Base-by-base conservation (phyloP, 2,888 invertebrate species). In the Trypoxylon attenuatum region DNA sequence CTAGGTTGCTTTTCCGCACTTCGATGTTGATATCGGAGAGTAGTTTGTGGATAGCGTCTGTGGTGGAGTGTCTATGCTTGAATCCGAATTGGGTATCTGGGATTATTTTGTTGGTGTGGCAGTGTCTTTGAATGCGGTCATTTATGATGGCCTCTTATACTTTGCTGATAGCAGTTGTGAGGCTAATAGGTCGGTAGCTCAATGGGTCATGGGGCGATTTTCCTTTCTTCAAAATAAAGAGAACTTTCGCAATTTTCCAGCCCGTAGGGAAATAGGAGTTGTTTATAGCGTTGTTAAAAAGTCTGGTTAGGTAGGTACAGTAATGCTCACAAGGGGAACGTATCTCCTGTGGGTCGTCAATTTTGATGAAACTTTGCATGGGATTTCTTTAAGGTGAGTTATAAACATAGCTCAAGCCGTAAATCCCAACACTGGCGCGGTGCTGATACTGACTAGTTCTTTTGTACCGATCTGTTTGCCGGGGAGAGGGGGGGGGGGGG, bases 111-210 rank as follows among this genome's bases (percentile, higher is more conserved):
- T 22, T 22, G 22, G 0, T 0, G 0, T 21, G n/a, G 5, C 33
- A 19, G 2, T 39, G 39, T 2, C 10, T 4, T 3, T 0, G 2
- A 1, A 50, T 8, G 2, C 13, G 1, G 0, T 23, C 16, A 8
- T 23, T 50, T 2, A n/a, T 22, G 2, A 29, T 29, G 2, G 29
- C 29, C n/a, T 29, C 29, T 8, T 29, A 29, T 2, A 29, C 29
- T 29, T 29, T 29, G 29, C 29, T 29, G 6, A 29, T 29, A 5
- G 10, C n/a, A 5, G 29, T 8, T 29, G 29, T 50, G 1, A 50
- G 23, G 23, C 50, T 50, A 2, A 39, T 50, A 5, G 50, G 50
- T 16, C 50, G 3, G 13, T 50, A 50, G 21, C 50, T 50, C 0
- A 10, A 5, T 1, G n/a, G 19, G n/a, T 39, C 10, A 2, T 19